These are phyloP conservation scores for Drosophila funebris DNA, from an alignment of 1,140 invertebrate genomes.

Conservation along the genomic window DNA sequence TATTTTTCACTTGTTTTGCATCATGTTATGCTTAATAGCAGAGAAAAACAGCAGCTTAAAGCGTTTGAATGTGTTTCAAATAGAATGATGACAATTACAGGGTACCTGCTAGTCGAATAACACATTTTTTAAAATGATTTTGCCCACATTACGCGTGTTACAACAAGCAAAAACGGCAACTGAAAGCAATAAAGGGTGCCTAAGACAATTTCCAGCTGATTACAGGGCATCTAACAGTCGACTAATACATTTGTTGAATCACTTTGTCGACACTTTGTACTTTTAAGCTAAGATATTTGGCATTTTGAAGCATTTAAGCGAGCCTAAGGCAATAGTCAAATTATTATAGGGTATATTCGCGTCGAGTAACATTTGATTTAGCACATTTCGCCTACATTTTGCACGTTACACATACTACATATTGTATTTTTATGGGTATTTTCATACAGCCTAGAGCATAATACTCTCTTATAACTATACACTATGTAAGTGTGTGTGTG, in stretches of 20 bases:
- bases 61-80: no score
- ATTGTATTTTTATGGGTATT: slow-evolving; percentile 39
- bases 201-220: not conserved
- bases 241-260: not conserved
- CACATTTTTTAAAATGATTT: no score
- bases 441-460: slow-evolving; percentile 37
- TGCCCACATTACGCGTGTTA: no score
- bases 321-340: not conserved
- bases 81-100: no score
- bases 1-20: not conserved
- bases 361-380: not conserved
- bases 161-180: no score
- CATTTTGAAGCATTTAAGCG: no score
- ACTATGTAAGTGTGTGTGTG: slow-evolving; percentile 9
- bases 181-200: no score
- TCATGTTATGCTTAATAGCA: no score
- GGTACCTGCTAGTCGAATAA: no score
- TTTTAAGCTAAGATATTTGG: no score
- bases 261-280: no score
- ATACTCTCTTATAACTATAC: slow-evolving; percentile 24
- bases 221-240: not conserved
- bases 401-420: slow-evolving; percentile 13
- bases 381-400: slow-evolving; percentile 1
- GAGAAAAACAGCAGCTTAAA: no score
- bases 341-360: not conserved